These are phyloP conservation scores for Mylabris sibirica DNA, from an alignment of 2,888 invertebrate species.

Conservation along the genomic window DNA sequence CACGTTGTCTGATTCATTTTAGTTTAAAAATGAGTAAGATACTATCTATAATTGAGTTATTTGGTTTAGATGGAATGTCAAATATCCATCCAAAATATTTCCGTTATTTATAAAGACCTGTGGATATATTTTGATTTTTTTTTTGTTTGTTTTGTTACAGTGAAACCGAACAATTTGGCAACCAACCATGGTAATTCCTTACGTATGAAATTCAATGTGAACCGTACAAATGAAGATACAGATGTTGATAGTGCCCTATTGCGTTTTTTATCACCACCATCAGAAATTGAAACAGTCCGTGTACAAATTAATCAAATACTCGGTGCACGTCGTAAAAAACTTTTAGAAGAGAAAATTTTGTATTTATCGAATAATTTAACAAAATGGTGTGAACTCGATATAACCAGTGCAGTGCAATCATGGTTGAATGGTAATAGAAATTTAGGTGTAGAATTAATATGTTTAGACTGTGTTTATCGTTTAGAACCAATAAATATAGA, in stretches of 20 bases:
- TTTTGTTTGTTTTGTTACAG: constrained; percentile 49
- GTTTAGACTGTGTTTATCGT: constrained; percentile 61
- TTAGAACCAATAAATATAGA: constrained; percentile 57
- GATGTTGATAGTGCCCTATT: constrained; percentile 63
- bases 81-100: constrained; percentile 8
- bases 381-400: constrained; percentile 70
- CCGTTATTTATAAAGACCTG: constrained; percentile 6
- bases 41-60: constrained; percentile 30
- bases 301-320: constrained; percentile 59
- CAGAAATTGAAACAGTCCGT: constrained; percentile 15
- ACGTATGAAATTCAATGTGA: constrained; percentile 50
- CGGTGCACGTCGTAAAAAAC: constrained; percentile 56
- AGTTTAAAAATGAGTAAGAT: constrained; percentile 39
- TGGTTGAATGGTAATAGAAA: constrained; percentile 64
- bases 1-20: constrained; percentile 42
- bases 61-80: constrained; percentile 26
- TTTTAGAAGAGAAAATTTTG: constrained; percentile 57
- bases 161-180: constrained; percentile 41
- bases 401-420: constrained; percentile 63
- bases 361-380: constrained; percentile 56
- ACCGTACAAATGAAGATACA: constrained; percentile 31
- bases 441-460: constrained; percentile 65
- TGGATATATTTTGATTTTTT: constrained; percentile 7
- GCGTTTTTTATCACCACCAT: constrained; percentile 58
- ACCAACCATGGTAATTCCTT: constrained; percentile 8